Conservation (phyloP, 2,797 vertebrate genomes). For the Eulemur mongoz region DNA sequence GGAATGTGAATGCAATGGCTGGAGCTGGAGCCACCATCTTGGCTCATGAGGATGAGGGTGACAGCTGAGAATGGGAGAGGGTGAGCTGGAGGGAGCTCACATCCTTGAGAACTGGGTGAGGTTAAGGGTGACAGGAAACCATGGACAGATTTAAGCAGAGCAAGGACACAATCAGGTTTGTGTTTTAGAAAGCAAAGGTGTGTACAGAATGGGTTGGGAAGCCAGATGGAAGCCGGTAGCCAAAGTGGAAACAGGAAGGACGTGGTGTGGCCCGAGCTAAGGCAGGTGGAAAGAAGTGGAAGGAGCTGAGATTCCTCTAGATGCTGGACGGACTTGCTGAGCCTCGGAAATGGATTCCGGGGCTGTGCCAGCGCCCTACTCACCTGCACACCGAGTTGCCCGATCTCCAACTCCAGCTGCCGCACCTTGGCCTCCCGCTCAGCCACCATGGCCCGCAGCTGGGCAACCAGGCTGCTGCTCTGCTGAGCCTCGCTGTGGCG, state of each 20-base stretch:
- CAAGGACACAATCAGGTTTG: not conserved
- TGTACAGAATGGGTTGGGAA: not conserved
- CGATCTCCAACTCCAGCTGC: slow-evolving; percentile 87
- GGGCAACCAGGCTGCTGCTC: slow-evolving; percentile 84
- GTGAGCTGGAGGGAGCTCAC: not conserved
- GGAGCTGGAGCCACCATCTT: not conserved
- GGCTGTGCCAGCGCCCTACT: not conserved
- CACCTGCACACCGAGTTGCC: slow-evolving; percentile 85
- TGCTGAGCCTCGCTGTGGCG: slow-evolving; percentile 81
- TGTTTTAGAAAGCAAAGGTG: not conserved
- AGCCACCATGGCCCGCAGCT: slow-evolving; percentile 86
- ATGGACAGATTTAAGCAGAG: not conserved
- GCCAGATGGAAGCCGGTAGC: not conserved
- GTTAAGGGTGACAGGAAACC: not conserved
- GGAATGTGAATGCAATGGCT: not conserved
- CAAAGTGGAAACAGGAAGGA: not conserved
- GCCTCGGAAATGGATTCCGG: not conserved
- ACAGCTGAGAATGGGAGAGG: not conserved
- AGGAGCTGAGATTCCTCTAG: not conserved
- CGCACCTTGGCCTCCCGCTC: slow-evolving; percentile 89
- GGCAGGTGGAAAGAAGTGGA: fast-evolving
- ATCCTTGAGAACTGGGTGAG: not conserved
- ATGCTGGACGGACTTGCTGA: not conserved
- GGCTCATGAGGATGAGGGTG: not conserved
- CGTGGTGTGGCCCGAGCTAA: fast-evolving